Evolutionary conservation across 2,113 vertebrate genomes (phyloP), one percentile per base, ranked within the genome.

Genomic region (Cebus imitator): DNA sequence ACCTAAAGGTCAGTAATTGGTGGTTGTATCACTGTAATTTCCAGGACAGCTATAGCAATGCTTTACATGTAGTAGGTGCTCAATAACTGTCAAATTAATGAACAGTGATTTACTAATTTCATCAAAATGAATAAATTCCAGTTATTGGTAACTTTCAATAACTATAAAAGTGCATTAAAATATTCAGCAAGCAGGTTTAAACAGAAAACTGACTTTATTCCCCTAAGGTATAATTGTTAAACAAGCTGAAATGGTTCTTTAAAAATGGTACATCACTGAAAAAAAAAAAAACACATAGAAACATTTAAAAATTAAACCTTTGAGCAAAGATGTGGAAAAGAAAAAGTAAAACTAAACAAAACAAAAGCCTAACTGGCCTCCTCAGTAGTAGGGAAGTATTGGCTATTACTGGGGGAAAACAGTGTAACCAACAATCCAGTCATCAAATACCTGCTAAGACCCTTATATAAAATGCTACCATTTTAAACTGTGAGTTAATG

Each of bases 161-260:
- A 8, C 45, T 43, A 90, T 25, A 83, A 89, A 70, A 45, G 40
- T 73, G 37, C 17, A 76, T 75, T 64, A 64, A 20, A 95, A 85
- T 75, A 68, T 32, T n/a, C 57, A 85, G 17, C 17, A 57, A 45
- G 8, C 32, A 92, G 6, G 1, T 52, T 90, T 75, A 72, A 96
- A 93, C 14, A 82, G 8, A 64, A 20, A 92, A 75, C 48, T 80
- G 43, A 70, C 75, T 97, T 94, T 40, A 43, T 93, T 94, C 35
- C 50, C 40, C 78, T 93, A 80, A 79, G 48, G 6, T 68, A n/a
- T n/a, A 55, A 30, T 73, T 66, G 7, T 84, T 85, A 21, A 94
- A 81, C 95, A 45, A 87, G 18, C 27, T 85, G 21, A 85, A 80
- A 61, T 82, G 16, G 6, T 45, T 61, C 64, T 2, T 52, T 12